A percentile compares a stretch with the other conserved stretches of the same genome.
Conservation (phyloP, 2,888 invertebrate genomes). For the Thyatira batis region DNA sequence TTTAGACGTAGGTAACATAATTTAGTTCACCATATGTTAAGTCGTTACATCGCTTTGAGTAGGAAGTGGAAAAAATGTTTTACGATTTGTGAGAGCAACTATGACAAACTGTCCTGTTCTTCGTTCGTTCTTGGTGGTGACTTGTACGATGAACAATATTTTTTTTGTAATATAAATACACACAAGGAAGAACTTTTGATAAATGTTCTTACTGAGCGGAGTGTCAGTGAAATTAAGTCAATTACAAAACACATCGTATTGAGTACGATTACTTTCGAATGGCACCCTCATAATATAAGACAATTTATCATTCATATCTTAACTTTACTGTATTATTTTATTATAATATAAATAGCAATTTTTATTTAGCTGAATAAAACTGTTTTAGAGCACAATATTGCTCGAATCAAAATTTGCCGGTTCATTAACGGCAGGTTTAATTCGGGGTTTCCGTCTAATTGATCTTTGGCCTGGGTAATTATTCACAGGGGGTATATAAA, state of each 20-base stretch:
- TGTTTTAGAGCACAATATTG: not conserved
- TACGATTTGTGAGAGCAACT: slow-evolving; percentile 74
- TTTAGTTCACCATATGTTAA: slow-evolving; percentile 80
- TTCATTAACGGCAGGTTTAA: slow-evolving; percentile 70
- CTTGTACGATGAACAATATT: slow-evolving; percentile 48
- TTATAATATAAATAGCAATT: not conserved
- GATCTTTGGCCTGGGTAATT: slow-evolving; percentile 76
- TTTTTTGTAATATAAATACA: slow-evolving; percentile 33
- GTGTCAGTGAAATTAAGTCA: slow-evolving; percentile 42
- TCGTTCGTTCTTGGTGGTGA: slow-evolving; percentile 53
- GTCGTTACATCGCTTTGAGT: slow-evolving; percentile 69
- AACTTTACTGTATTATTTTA: not conserved
- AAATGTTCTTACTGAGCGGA: slow-evolving; percentile 48
- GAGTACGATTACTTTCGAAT: slow-evolving; percentile 4
- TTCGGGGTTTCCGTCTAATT: slow-evolving; percentile 74
- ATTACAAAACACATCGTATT: slow-evolving; percentile 27
- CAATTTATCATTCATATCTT: not conserved
- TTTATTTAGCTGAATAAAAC: not conserved
- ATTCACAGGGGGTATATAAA: slow-evolving; percentile 80
- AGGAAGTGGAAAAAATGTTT: slow-evolving; percentile 80
- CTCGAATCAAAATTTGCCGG: slow-evolving; percentile 68
- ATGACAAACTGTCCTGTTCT: slow-evolving; percentile 65
- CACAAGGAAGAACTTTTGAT: slow-evolving; percentile 50
- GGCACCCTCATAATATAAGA: not conserved
- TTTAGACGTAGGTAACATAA: slow-evolving; percentile 80